Evolutionary conservation across 2,797 vertebrate genomes (phyloP).

Genomic region (Hippoglossus hippoglossus): DNA sequence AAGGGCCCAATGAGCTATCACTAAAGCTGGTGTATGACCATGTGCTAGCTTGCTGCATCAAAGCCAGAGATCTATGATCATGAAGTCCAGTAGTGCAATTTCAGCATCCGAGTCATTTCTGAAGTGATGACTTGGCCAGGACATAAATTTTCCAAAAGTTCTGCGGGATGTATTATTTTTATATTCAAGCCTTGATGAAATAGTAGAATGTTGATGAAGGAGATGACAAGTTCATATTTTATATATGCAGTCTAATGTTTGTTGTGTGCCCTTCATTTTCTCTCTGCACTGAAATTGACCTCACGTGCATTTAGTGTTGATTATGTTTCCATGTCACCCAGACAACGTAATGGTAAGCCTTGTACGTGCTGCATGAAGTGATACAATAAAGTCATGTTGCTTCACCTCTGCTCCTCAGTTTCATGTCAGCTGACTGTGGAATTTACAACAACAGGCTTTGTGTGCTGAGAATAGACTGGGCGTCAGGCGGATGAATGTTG

Average conservation of each 20-base stretch:
- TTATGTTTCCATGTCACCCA: background rate
- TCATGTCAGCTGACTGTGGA: slow-evolving; percentile 56
- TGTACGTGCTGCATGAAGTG: background rate
- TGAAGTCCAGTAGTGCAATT: background rate
- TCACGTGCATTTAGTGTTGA: background rate
- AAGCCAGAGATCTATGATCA: background rate
- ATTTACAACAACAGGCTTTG: slow-evolving; percentile 60
- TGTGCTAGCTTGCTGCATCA: background rate
- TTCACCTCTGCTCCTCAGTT: slow-evolving; percentile 15
- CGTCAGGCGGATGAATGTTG: background rate
- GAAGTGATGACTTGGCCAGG: slow-evolving; percentile 1
- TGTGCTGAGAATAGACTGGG: slow-evolving; percentile 57
- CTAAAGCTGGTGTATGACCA: background rate
- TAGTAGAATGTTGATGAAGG: background rate
- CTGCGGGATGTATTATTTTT: background rate
- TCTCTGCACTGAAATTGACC: background rate
- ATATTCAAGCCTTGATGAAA: background rate
- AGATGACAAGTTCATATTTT: background rate
- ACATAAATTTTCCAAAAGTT: background rate
- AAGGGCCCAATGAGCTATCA: background rate
- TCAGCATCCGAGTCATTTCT: background rate
- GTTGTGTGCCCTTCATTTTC: background rate
- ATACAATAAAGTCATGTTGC: slow-evolving; percentile 6
- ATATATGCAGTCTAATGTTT: background rate
- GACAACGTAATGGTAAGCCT: background rate